phyloP scores from a whole-genome alignment of 1,140 invertebrate genomes.

The Cylas formicarius region DNA sequence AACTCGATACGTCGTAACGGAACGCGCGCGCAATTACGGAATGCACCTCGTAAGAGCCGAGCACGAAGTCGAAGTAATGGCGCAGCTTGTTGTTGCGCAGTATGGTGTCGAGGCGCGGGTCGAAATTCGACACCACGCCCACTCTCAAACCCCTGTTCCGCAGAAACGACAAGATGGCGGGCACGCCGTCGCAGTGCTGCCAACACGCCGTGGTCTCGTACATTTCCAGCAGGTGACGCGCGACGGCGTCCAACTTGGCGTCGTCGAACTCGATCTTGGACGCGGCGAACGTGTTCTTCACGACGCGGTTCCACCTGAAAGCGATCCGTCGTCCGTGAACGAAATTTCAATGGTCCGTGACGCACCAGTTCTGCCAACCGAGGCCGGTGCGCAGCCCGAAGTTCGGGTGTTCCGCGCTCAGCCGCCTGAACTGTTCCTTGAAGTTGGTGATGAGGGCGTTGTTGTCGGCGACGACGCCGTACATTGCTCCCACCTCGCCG shows the following conservation, averaged over 20 bases:
- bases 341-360: background rate
- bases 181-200: conserved; percentile 57
- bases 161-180: conserved; percentile 53
- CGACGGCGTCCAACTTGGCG: conserved; percentile 48
- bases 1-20: background rate
- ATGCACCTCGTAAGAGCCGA: conserved; percentile 61
- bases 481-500: conserved; percentile 55
- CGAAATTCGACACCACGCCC: conserved; percentile 84
- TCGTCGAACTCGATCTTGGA: conserved; percentile 41
- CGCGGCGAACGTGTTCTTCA: conserved; percentile 57
- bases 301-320: conserved; percentile 57
- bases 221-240: conserved; percentile 54
- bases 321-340: background rate
- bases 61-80: conserved; percentile 70
- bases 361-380: conserved; percentile 65
- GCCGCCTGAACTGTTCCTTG: conserved; percentile 51
- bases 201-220: conserved; percentile 66
- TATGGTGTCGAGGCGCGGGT: conserved; percentile 65
- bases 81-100: conserved; percentile 56
- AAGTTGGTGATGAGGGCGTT: conserved; percentile 56
- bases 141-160: conserved; percentile 43
- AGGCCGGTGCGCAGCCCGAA: conserved; percentile 64
- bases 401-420: conserved; percentile 67
- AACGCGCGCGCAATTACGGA: background rate
- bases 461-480: conserved; percentile 58